Conservation (phyloP, 2,797 vertebrate genomes). For the Alosa sapidissima region DNA sequence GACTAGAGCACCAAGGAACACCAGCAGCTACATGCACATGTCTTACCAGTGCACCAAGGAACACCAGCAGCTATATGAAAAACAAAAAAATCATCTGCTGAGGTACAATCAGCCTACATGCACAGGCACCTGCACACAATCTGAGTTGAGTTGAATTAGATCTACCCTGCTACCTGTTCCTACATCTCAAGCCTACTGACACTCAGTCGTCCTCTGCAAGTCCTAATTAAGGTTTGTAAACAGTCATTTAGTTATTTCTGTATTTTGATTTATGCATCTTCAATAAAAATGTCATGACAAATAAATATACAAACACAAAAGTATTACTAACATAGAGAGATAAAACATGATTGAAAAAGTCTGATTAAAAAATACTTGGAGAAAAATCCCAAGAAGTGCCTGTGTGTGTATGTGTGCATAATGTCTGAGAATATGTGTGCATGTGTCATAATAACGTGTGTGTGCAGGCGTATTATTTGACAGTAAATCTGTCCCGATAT, state of each 20-base stretch:
- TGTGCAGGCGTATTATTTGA: slow-evolving; percentile 44
- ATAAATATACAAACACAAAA: slow-evolving; percentile 61
- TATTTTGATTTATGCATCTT: slow-evolving; percentile 62
- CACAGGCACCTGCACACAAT: slow-evolving; percentile 48
- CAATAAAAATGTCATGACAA: slow-evolving; percentile 73
- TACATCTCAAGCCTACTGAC: background rate
- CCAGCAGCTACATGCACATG: slow-evolving; percentile 65
- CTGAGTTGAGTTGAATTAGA: background rate
- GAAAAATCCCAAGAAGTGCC: slow-evolving; percentile 51
- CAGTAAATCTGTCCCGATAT: background rate
- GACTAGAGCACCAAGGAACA: slow-evolving; percentile 66
- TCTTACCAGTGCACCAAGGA: slow-evolving; percentile 70
- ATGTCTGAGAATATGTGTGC: slow-evolving; percentile 34
- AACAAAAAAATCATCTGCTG: slow-evolving; percentile 57
- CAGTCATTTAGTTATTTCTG: slow-evolving; percentile 73
- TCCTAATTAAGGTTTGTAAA: slow-evolving; percentile 81
- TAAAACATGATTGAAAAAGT: slow-evolving; percentile 61
- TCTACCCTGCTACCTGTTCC: background rate
- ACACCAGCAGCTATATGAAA: slow-evolving; percentile 42
- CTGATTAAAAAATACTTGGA: slow-evolving; percentile 50
- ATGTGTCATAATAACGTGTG: slow-evolving; percentile 36
- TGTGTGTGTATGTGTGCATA: slow-evolving; percentile 49
- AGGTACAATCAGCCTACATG: slow-evolving; percentile 64
- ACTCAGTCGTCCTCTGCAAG: slow-evolving; percentile 75
- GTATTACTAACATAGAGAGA: slow-evolving; percentile 57